Percentiles rank a stretch among this genome's conserved stretches.
Evolutionary conservation across 2,797 vertebrate genomes (phyloP).

Genomic region (Uromys caudimaculatus): DNA sequence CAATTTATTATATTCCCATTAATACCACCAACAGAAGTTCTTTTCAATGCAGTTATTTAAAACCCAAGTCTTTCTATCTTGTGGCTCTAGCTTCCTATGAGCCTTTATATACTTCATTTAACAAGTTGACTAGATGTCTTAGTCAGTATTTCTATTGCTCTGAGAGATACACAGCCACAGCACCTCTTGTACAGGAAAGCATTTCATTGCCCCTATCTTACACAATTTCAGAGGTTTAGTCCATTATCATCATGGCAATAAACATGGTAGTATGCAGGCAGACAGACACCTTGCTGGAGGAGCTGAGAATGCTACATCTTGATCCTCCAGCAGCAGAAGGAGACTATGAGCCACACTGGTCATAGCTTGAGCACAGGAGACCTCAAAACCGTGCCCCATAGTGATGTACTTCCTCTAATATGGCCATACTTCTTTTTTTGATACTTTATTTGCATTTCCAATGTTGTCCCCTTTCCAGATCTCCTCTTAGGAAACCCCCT

Average conservation of each 20-base stretch:
- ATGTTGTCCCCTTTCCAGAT: too few species aligned
- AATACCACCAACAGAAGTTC: neutral
- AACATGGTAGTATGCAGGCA: neutral
- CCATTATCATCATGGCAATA: neutral
- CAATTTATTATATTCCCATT: conserved; percentile 8
- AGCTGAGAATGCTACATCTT: neutral
- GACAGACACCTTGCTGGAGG: neutral
- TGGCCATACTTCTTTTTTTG: neutral
- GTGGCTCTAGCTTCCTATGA: neutral
- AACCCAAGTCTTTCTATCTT: neutral
- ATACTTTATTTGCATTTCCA: too few species aligned
- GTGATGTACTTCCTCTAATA: neutral
- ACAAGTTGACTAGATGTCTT: neutral
- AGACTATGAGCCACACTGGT: neutral
- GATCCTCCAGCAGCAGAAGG: neutral
- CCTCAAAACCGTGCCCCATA: neutral
- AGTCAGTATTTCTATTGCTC: neutral
- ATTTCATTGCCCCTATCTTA: neutral
- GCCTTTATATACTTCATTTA: conserved; percentile 19
- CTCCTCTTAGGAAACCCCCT: too few species aligned
- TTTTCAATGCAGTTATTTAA: conserved; percentile 46
- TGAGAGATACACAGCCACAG: neutral
- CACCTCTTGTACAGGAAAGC: neutral
- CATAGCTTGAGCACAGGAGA: neutral
- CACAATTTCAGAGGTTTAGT: neutral